These are phyloP conservation scores for Drymonia ruficornis DNA, from an alignment of 2,888 invertebrate genomes.

Conservation along the genomic window DNA sequence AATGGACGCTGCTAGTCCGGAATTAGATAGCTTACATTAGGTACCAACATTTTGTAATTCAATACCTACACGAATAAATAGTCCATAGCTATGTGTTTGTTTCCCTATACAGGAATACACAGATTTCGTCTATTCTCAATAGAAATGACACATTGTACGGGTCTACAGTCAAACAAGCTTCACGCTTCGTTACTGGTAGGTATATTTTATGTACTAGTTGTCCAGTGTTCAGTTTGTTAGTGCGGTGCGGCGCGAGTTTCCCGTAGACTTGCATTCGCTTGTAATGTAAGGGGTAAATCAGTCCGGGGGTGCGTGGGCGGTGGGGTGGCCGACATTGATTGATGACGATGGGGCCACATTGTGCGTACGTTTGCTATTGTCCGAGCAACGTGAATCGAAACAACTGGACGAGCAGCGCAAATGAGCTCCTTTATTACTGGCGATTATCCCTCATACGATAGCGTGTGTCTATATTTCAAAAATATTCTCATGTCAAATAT, in stretches of 20 bases:
- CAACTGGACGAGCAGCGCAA: conserved; percentile 65
- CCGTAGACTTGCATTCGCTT: conserved; percentile 53
- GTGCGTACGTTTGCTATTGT: conserved; percentile 71
- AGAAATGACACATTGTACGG: too few species aligned
- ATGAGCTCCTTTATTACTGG: conserved; percentile 64
- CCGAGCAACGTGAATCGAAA: conserved; percentile 71
- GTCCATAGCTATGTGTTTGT: too few species aligned
- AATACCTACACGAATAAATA: too few species aligned
- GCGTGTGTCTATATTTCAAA: conserved; percentile 41
- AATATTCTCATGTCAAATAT: too few species aligned
- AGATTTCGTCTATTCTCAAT: too few species aligned
- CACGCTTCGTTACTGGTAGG: too few species aligned
- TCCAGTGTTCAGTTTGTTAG: conserved; percentile 2
- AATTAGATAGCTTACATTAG: too few species aligned
- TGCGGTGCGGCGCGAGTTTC: conserved; percentile 20
- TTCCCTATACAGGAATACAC: too few species aligned
- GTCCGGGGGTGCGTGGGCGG: conserved; percentile 52
- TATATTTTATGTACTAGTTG: not conserved
- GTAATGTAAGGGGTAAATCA: conserved; percentile 55
- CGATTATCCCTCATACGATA: conserved; percentile 54
- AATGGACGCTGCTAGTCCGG: too few species aligned
- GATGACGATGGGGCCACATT: conserved; percentile 70
- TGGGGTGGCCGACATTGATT: conserved; percentile 60
- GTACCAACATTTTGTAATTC: too few species aligned
- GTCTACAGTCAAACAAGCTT: too few species aligned